Evolutionary conservation across 2,888 invertebrate genomes (phyloP).

Genomic region (Parelbella ahira): DNA sequence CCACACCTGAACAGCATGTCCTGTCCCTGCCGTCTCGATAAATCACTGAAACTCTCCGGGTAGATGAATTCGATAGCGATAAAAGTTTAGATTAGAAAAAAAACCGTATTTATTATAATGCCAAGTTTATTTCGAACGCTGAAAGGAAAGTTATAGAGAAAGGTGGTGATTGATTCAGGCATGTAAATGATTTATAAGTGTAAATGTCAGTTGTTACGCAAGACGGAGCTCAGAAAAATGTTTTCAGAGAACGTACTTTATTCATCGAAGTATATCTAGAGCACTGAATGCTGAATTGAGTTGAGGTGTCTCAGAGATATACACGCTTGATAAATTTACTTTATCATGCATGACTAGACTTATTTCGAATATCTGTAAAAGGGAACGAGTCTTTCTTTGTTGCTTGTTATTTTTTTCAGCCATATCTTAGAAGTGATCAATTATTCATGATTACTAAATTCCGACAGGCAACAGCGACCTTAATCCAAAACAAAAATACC

Average conservation of each 20-base stretch:
- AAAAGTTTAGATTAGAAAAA: slow-evolving; percentile 36
- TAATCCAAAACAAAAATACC: slow-evolving; percentile 25
- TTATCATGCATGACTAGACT: no score
- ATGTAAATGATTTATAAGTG: slow-evolving; percentile 6
- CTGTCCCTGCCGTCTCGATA: slow-evolving; percentile 36
- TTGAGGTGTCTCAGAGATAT: no score
- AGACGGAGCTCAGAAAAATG: no score
- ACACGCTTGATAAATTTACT: no score
- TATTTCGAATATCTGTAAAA: no score
- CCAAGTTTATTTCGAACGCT: slow-evolving; percentile 8
- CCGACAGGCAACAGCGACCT: slow-evolving; percentile 22
- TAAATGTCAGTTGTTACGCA: not conserved
- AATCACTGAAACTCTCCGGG: slow-evolving; percentile 37
- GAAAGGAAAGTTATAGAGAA: slow-evolving; percentile 10
- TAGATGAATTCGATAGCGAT: slow-evolving; percentile 37
- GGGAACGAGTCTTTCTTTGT: no score
- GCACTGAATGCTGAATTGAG: no score
- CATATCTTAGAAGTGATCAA: slow-evolving; percentile 25
- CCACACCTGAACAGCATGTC: slow-evolving; percentile 39
- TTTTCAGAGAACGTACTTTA: no score
- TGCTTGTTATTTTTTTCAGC: no score
- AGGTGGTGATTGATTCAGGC: slow-evolving; percentile 10
- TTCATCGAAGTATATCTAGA: no score
- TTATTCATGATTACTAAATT: slow-evolving; percentile 25
- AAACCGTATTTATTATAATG: slow-evolving; percentile 15